A percentile compares a stretch with the other conserved stretches of the same genome.
These are phyloP conservation scores for Atethmia centrago DNA, from an alignment of 2,888 invertebrate genomes.

Conservation along the genomic window DNA sequence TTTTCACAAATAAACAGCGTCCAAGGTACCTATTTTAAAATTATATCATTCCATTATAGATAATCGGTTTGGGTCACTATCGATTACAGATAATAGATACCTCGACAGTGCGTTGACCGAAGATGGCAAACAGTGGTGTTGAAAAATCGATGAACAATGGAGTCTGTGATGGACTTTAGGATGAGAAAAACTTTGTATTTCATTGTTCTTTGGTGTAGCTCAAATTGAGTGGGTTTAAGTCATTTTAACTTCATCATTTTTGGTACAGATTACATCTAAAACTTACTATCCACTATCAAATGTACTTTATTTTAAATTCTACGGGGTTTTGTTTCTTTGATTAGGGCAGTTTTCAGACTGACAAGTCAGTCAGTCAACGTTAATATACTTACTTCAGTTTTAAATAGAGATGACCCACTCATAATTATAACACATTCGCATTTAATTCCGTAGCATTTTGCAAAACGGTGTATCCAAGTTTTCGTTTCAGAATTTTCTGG, in stretches of 20 bases:
- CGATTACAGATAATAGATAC: slow-evolving; percentile 61
- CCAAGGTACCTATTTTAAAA: slow-evolving; percentile 57
- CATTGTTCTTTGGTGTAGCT: slow-evolving; percentile 41
- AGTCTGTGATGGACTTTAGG: slow-evolving; percentile 27
- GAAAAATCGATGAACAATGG: slow-evolving; percentile 50
- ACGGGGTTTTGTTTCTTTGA: not conserved
- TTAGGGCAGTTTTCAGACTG: not conserved
- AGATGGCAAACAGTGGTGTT: slow-evolving; percentile 44
- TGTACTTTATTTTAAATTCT: too few relatives aligned
- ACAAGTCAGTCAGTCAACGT: not conserved
- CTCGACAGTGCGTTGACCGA: slow-evolving; percentile 45
- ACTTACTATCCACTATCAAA: too few relatives aligned
- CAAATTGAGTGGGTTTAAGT: not conserved
- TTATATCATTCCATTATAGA: slow-evolving; percentile 64
- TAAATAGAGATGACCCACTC: not conserved
- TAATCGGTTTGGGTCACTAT: slow-evolving; percentile 63
- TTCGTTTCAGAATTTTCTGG: slow-evolving; percentile 5
- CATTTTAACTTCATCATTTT: not conserved
- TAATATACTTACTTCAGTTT: not conserved
- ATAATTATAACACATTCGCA: not conserved
- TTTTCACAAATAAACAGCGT: slow-evolving; percentile 72
- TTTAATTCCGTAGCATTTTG: not conserved
- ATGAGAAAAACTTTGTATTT: slow-evolving; percentile 32
- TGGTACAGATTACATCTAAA: too few relatives aligned
- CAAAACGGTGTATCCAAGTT: not conserved